phyloP scores from a whole-genome alignment of 2,113 vertebrate genomes.

The Bos taurus region DNA sequence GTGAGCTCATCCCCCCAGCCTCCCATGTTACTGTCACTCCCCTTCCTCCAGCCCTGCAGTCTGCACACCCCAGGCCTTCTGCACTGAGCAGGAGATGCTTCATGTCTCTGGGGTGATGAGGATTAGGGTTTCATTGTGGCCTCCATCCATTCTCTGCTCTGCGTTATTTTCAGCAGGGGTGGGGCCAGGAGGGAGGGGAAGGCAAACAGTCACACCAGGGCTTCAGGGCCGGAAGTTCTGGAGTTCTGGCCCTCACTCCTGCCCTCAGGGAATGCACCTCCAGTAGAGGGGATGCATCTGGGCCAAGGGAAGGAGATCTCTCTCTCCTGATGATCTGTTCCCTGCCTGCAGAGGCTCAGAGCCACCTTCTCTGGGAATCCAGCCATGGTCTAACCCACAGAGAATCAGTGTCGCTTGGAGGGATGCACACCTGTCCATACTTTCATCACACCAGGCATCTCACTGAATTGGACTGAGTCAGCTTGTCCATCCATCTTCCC shows the following conservation, averaged over 20 bases:
- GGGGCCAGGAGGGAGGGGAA: neutral
- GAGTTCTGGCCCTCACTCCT: neutral
- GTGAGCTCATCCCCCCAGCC: neutral
- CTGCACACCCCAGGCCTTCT: neutral
- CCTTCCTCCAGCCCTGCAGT: neutral
- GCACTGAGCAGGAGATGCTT: neutral
- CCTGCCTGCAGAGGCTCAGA: neutral
- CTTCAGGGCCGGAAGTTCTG: neutral
- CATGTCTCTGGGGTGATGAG: neutral
- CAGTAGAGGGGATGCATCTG: too few species aligned
- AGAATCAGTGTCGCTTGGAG: neutral
- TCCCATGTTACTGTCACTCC: neutral
- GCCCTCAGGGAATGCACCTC: neutral
- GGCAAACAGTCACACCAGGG: neutral
- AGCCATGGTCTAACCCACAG: neutral
- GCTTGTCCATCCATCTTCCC: neutral
- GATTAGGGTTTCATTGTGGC: neutral
- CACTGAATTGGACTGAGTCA: neutral
- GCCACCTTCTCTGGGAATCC: neutral
- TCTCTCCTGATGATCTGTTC: neutral
- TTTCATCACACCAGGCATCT: neutral
- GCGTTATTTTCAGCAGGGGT: neutral
- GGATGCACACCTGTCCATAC: fast-evolving
- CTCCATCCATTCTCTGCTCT: neutral
- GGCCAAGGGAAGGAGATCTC: neutral